Evolutionary conservation across 1,140 invertebrate species (phyloP).

Genomic region (Protaetia brevitarsis): DNA sequence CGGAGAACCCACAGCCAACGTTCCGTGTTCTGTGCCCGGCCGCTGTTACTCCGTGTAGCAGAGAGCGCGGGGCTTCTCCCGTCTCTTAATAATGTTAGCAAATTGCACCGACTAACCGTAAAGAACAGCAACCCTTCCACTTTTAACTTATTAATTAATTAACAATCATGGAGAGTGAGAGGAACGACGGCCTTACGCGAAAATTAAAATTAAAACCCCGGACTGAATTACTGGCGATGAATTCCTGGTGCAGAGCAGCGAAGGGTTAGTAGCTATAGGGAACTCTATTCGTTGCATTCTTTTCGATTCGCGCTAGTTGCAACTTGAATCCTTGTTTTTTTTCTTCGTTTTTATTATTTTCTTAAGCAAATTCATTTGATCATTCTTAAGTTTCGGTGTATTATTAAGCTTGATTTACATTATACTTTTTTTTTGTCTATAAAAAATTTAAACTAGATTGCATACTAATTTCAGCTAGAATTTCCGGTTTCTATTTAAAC

Average conservation of each 20-base stretch:
- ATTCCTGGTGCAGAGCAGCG: not conserved
- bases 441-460: too few relatives aligned
- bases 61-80: not conserved
- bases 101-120: constrained; percentile 46
- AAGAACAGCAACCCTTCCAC: constrained; percentile 42
- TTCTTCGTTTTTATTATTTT: too few relatives aligned
- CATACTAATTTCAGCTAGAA: too few relatives aligned
- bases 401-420: too few relatives aligned
- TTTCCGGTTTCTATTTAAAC: too few relatives aligned
- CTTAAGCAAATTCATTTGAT: too few relatives aligned
- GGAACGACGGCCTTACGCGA: constrained; percentile 36
- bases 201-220: constrained; percentile 46
- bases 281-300: too few relatives aligned
- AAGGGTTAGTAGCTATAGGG: too few relatives aligned
- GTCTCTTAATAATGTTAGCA: constrained; percentile 47
- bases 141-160: constrained; percentile 49
- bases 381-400: too few relatives aligned
- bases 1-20: not conserved
- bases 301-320: too few relatives aligned
- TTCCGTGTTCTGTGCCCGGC: not conserved
- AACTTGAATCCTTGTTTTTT: too few relatives aligned
- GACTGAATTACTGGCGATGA: constrained; percentile 17
- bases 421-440: too few relatives aligned
- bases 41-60: not conserved
- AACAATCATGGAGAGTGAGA: constrained; percentile 47